A percentile compares a stretch with the other conserved stretches of the same genome.
These are phyloP conservation scores for Tachina lurida DNA, from an alignment of 2,888 invertebrate species.

Conservation along the genomic window DNA sequence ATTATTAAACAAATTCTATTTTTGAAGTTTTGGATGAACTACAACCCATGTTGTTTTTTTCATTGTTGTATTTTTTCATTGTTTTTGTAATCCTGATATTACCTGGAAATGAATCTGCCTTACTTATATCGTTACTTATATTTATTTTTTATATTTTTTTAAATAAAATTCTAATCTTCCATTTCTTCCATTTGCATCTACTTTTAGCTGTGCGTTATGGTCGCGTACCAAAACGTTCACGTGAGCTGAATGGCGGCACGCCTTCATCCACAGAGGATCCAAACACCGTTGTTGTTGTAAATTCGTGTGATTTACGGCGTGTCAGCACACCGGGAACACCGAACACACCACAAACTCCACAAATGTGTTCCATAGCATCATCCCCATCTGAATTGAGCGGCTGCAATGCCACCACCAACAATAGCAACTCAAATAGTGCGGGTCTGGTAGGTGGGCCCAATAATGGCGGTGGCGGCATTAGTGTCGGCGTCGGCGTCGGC, in stretches of 20 bases:
- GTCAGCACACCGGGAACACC: slow-evolving; percentile 82
- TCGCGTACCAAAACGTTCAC: slow-evolving; percentile 95
- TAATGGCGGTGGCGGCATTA: slow-evolving; percentile 71
- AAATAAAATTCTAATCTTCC: background rate
- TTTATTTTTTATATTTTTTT: background rate
- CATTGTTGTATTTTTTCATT: no score
- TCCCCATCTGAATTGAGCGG: slow-evolving; percentile 82
- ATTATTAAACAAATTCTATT: no score
- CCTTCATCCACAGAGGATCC: slow-evolving; percentile 75
- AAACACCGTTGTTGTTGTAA: slow-evolving; percentile 71
- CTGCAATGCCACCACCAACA: slow-evolving; percentile 78
- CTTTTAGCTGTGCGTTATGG: slow-evolving; percentile 96
- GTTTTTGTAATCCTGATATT: no score
- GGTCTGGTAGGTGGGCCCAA: slow-evolving; percentile 65
- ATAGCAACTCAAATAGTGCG: slow-evolving; percentile 75
- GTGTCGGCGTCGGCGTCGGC: slow-evolving; percentile 75
- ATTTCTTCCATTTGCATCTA: slow-evolving; percentile 48
- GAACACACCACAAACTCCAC: slow-evolving; percentile 84
- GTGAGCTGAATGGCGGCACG: slow-evolving; percentile 87
- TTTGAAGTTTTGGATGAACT: no score
- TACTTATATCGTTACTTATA: no score
- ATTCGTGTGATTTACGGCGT: slow-evolving; percentile 77
- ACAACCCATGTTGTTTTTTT: no score
- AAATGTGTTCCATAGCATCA: slow-evolving; percentile 83
- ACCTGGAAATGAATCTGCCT: no score